phyloP scores from a whole-genome alignment of 2,888 invertebrate genomes.

The Orthonevra nobilis region DNA sequence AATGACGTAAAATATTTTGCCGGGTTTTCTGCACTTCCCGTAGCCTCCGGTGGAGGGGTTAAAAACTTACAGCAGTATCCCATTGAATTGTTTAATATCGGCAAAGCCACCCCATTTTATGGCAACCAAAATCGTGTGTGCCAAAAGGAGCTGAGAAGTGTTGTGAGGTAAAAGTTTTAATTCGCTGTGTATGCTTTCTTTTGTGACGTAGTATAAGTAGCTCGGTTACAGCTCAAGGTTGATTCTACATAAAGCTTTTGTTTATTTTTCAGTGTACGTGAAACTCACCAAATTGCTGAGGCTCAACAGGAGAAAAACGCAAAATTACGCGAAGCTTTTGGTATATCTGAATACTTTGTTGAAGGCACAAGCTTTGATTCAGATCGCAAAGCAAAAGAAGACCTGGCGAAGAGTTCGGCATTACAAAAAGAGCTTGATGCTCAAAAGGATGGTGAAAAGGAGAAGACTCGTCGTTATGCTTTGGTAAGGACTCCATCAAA shows the following conservation, averaged over 20 bases:
- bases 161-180: slow-evolving; percentile 76
- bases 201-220: slow-evolving; percentile 20
- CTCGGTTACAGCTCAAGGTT: background rate
- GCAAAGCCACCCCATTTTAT: slow-evolving; percentile 39
- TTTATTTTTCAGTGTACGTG: slow-evolving; percentile 86
- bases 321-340: slow-evolving; percentile 94
- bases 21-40: slow-evolving; percentile 58
- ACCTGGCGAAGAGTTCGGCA: slow-evolving; percentile 80
- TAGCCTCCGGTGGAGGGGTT: slow-evolving; percentile 19
- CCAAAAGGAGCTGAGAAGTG: slow-evolving; percentile 74
- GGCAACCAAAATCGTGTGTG: slow-evolving; percentile 63
- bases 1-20: slow-evolving; percentile 67
- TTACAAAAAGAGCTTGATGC: slow-evolving; percentile 80
- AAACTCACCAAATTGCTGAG: slow-evolving; percentile 97
- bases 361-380: slow-evolving; percentile 96
- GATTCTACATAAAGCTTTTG: background rate
- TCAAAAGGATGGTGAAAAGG: slow-evolving; percentile 79
- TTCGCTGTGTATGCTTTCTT: slow-evolving; percentile 76
- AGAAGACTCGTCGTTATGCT: slow-evolving; percentile 83
- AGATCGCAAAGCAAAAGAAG: slow-evolving; percentile 83
- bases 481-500: slow-evolving; percentile 89
- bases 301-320: slow-evolving; percentile 98
- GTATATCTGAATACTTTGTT: slow-evolving; percentile 95
- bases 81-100: slow-evolving; percentile 49
- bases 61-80: slow-evolving; percentile 49